A percentile compares a stretch with the other conserved stretches of the same genome.
These are phyloP conservation scores for Trematomus loennbergii DNA, from an alignment of 2,113 vertebrate species.

Conservation along the genomic window DNA sequence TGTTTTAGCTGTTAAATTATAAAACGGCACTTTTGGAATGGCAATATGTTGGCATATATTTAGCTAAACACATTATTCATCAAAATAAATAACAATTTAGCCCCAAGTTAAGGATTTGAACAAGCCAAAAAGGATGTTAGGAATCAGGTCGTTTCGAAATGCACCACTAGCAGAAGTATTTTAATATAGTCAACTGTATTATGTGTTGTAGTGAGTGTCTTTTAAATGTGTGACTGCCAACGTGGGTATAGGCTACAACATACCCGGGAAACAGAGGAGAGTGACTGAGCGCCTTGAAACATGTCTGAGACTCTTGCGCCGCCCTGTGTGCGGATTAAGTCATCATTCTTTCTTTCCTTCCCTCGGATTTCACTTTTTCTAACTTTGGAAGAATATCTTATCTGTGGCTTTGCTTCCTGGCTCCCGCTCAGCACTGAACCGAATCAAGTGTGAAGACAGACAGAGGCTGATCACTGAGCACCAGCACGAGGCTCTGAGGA, in stretches of 20 bases:
- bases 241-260: not conserved
- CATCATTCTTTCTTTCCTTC: not conserved
- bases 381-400: not conserved
- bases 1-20: not conserved
- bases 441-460: constrained; percentile 2
- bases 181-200: not conserved
- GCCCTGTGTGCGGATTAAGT: not conserved
- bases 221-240: not conserved
- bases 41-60: not conserved
- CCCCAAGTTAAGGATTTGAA: not conserved
- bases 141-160: not conserved
- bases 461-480: constrained; percentile 10
- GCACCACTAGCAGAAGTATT: not conserved
- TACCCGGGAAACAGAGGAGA: not conserved
- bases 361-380: not conserved
- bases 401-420: not conserved
- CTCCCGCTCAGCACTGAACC: not conserved
- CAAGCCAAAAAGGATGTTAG: not conserved
- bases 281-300: not conserved
- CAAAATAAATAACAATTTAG: not conserved
- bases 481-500: constrained; percentile 7
- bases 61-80: not conserved
- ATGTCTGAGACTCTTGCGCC: constrained; percentile 50
- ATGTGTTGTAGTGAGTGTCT: not conserved
- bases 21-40: not conserved